Evolutionary conservation across 2,888 invertebrate genomes (phyloP), one percentile per base, ranked within the genome.

Genomic region (Pharmacophagus antenor): DNA sequence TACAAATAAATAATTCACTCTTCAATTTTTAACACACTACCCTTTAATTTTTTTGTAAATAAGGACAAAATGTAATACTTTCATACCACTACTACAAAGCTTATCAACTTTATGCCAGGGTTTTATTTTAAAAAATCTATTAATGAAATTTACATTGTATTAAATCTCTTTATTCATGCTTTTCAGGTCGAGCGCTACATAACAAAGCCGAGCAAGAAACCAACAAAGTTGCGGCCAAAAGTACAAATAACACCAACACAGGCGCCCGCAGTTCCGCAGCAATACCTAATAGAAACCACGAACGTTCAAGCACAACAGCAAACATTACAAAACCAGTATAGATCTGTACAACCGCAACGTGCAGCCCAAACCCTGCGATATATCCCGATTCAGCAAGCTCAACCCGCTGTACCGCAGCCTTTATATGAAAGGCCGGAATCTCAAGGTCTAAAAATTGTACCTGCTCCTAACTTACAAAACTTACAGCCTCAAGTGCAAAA

Each of bases 261-360:
- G 63, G 65, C 82, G 1, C 70, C 85, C 12, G 65, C 79, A 10
- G 86, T 87, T 23, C 91, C 91, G 27, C 90, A 91, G 59, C 91
- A 91, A 65, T 91, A 91, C 64, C 68, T 91, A 21, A 91, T 91
- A 21, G 91, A 91, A 70, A 91, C 91, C 0, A 91, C 91, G 0
- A 90, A 90, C 58, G 80, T 89, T 1, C 88, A 88, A 63, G 82
- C 81, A 60, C 85, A 82, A 62, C 71, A 68, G 22, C 72, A 72
- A 62, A 71, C 67, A 17, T 72, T 71, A 15, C 80, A 73, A 37
- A 75, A 73, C 61, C 66, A 76, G 54, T 84, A 80, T 62, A 79
- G 75, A 1, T 74, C 76, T 2, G 70, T 76, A 20, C 84, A 82
- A 62, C 77, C 70, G 1, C 85, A 84, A 57, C 75, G 82, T 62